Conservation (phyloP, 2,888 invertebrate genomes). For the Nymphalis polychloros region DNA sequence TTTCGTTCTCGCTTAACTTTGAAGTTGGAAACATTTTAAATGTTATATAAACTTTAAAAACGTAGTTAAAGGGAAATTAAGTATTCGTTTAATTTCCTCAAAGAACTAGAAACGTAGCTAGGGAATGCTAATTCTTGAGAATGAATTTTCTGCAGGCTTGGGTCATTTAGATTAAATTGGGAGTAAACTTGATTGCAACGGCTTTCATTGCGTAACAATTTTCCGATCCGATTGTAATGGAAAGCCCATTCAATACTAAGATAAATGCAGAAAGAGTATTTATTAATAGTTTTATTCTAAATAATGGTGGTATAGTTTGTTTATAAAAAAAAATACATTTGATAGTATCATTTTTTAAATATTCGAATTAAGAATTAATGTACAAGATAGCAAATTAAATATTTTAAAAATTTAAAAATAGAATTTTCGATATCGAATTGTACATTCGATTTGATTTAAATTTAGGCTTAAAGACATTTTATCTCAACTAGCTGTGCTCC, state of each 20-base stretch:
- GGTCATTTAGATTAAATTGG: constrained; percentile 32
- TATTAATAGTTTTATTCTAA: no score
- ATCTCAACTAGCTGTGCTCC: no score
- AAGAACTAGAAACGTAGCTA: constrained; percentile 1
- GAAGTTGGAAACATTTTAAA: constrained; percentile 3
- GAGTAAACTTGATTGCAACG: constrained; percentile 28
- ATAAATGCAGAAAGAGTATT: no score
- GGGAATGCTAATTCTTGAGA: constrained; percentile 19
- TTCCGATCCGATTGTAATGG: constrained; percentile 24
- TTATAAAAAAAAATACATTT: no score
- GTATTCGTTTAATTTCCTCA: constrained; percentile 8
- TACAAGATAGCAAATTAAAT: no score
- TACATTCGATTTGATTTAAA: no score
- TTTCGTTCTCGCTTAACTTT: neutral
- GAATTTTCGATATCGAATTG: no score
- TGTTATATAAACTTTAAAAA: neutral
- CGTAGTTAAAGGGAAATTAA: constrained; percentile 8
- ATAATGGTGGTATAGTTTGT: no score
- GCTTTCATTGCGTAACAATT: constrained; percentile 25
- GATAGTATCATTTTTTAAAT: no score
- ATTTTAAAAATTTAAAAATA: no score
- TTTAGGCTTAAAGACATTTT: no score
- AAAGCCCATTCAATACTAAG: neutral
- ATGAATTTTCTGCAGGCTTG: constrained; percentile 26
- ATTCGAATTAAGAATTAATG: no score